Conservation (phyloP, 2,113 vertebrate genomes). For the Apodemus speciosus region DNA sequence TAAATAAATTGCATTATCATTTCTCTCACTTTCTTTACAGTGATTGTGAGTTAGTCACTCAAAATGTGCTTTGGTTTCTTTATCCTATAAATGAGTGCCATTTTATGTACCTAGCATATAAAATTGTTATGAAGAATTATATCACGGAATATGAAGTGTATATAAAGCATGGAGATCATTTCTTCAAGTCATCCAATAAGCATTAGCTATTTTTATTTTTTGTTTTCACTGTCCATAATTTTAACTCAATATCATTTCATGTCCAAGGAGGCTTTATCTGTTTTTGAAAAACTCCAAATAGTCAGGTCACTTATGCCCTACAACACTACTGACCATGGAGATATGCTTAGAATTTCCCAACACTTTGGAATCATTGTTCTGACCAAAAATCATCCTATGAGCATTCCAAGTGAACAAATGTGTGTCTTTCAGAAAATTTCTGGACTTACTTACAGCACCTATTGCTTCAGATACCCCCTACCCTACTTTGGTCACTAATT, state of each 20-base stretch:
- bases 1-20: background rate
- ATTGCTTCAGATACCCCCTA: background rate
- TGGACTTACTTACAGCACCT: background rate
- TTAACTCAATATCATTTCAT: slow-evolving; percentile 5
- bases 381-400: background rate
- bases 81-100: background rate
- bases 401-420: background rate
- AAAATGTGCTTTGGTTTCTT: background rate
- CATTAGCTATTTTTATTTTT: background rate
- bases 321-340: background rate
- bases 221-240: background rate
- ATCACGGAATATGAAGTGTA: background rate
- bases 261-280: background rate
- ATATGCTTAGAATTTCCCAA: background rate
- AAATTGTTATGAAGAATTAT: slow-evolving; percentile 17
- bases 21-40: background rate
- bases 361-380: background rate
- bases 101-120: background rate
- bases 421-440: background rate
- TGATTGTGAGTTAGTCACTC: background rate
- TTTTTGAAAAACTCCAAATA: slow-evolving; percentile 30
- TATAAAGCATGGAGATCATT: background rate
- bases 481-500: background rate
- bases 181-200: slow-evolving; percentile 11
- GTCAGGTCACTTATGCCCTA: background rate